Base-by-base conservation (phyloP, 1,140 invertebrate genomes). In the Pseudomyrmex pallidus region DNA sequence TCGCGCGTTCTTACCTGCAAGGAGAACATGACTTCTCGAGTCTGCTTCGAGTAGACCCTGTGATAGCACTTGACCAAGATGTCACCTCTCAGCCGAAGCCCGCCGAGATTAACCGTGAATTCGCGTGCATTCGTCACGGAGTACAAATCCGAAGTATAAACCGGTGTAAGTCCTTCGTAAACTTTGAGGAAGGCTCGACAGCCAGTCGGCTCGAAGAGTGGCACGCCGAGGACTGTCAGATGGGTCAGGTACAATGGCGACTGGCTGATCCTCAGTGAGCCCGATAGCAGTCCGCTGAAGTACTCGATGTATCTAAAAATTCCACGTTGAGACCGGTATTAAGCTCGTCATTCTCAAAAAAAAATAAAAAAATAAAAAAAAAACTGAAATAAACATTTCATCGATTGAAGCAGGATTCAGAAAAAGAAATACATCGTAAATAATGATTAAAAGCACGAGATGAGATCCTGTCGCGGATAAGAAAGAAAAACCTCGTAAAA, bases 51-150 rank as follows among this genome's bases (percentile, higher is more conserved):
- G 86, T 93, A 92, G 86, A 93, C 94, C 87, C 97, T 96, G 90
- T 98, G 96, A 94, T 98, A 98, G 91, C 98, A 98, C 92, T 98
- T 98, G 87, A 99, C 96, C 15, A 98, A 95, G 85, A 99, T 97
- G 94, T 98, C 98, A 1, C 98, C 98, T 25, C 98, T 95, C 5
- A 99, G 95, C 59, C 97, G 96, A 52, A 98, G 95, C 15, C 95
- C 94, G 2, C 95, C 96, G 56, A 97, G 95, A 88, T 96, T 96
- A 46, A 97, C 96, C 1, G 96, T 97, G 94, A 97, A 97, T 86
- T 96, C 95, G 84, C 84, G 95, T 86, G 90, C 95, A 94, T 94
- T 94, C 62, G 93, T 94, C 67, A 94, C 93, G 2, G 93, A 94
- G 68, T 94, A 94, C 22, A 94, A 90, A 87, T 94, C 96, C 78